Evolutionary conservation across 2,888 invertebrate genomes (phyloP).

Genomic region (Crematogaster levior): DNA sequence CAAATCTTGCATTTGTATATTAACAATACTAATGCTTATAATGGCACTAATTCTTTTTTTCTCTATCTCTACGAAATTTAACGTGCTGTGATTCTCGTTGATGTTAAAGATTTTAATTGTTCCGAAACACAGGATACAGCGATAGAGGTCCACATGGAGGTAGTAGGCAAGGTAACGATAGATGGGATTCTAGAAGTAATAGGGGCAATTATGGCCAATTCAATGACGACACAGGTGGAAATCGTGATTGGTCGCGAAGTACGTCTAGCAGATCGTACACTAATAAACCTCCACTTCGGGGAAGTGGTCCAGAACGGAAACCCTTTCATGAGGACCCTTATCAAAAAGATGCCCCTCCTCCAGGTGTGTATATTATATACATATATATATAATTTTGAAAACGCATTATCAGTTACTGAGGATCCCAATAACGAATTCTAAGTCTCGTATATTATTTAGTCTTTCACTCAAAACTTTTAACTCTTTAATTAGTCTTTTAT

Average conservation of each 20-base stretch:
- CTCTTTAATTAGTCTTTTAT: background rate
- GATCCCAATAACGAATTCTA: no score
- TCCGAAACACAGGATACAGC: slow-evolving; percentile 71
- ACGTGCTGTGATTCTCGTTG: background rate
- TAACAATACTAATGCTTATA: slow-evolving; percentile 21
- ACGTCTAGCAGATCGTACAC: slow-evolving; percentile 68
- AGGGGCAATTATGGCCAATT: slow-evolving; percentile 83
- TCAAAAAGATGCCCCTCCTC: slow-evolving; percentile 82
- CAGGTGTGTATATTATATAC: slow-evolving; percentile 81
- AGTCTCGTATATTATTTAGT: no score
- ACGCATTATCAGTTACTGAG: background rate
- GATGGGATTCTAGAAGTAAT: slow-evolving; percentile 77
- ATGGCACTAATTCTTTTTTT: background rate
- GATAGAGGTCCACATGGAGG: slow-evolving; percentile 77
- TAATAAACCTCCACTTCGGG: slow-evolving; percentile 81
- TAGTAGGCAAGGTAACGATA: slow-evolving; percentile 71
- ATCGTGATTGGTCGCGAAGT: slow-evolving; percentile 72
- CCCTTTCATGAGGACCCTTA: slow-evolving; percentile 81
- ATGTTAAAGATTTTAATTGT: background rate
- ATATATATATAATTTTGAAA: slow-evolving; percentile 61
- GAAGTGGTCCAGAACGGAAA: slow-evolving; percentile 77
- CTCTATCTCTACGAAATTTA: background rate
- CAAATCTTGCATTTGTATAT: slow-evolving; percentile 11
- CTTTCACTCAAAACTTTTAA: no score
- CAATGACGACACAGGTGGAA: slow-evolving; percentile 72